These are phyloP conservation scores for Drosophila teissieri DNA, from an alignment of 1,140 invertebrate genomes.

Conservation along the genomic window DNA sequence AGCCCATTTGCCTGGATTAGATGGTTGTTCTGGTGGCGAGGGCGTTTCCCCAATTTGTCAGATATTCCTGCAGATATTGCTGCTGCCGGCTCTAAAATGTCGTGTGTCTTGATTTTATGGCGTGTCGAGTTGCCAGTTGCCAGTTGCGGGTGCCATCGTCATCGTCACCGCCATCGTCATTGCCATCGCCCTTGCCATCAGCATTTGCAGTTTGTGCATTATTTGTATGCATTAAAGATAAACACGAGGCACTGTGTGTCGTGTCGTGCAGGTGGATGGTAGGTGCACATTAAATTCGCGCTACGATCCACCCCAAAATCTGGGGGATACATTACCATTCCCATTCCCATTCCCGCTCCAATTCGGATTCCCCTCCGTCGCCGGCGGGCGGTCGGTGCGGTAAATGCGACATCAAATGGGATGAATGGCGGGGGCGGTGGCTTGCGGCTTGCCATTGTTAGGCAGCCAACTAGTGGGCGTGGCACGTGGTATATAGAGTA, in stretches of 20 bases:
- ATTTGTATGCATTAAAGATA: slow-evolving; percentile 78
- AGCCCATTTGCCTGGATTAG: slow-evolving; percentile 62
- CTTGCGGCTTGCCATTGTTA: slow-evolving; percentile 42
- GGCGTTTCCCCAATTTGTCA: slow-evolving; percentile 34
- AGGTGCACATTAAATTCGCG: slow-evolving; percentile 36
- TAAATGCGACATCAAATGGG: slow-evolving; percentile 50
- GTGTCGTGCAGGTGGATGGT: neutral
- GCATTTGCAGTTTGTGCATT: slow-evolving; percentile 74
- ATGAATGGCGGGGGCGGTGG: neutral
- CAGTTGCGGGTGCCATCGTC: neutral
- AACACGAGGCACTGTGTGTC: slow-evolving; percentile 19
- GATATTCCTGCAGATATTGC: slow-evolving; percentile 6
- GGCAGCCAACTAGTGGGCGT: slow-evolving; percentile 46
- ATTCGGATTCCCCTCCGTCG: neutral
- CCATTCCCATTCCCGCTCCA: neutral
- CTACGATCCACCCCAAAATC: neutral
- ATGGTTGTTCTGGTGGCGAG: slow-evolving; percentile 27
- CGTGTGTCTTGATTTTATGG: slow-evolving; percentile 74
- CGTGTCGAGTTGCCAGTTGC: slow-evolving; percentile 28
- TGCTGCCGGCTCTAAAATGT: slow-evolving; percentile 51
- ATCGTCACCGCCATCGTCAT: neutral
- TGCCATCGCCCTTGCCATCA: slow-evolving; percentile 21
- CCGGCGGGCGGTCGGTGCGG: slow-evolving; percentile 1
- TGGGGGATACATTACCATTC: neutral
- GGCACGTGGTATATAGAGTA: slow-evolving; percentile 46